Evolutionary conservation across 2,888 invertebrate genomes (phyloP).

Genomic region (Choreutis nemorana): DNA sequence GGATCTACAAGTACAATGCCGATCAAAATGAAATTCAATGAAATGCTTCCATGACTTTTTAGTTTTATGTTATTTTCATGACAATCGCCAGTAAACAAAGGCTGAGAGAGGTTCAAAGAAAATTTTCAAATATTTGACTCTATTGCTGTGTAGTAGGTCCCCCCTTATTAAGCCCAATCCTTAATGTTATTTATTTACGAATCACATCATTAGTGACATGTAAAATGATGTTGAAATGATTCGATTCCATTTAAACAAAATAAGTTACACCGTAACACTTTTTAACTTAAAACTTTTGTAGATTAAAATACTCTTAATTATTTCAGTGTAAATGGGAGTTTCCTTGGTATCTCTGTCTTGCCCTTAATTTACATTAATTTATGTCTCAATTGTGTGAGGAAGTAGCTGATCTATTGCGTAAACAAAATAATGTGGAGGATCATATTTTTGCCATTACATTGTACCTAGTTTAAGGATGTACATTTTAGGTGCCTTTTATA

Average conservation of each 20-base stretch:
- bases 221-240: neutral
- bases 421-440: conserved; percentile 38
- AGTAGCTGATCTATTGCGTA: conserved; percentile 20
- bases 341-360: conserved; percentile 40
- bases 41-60: neutral
- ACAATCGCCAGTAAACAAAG: too few species aligned
- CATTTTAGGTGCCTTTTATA: conserved; percentile 58
- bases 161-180: too few species aligned
- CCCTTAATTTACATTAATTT: conserved; percentile 51
- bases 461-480: conserved; percentile 62
- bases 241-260: neutral
- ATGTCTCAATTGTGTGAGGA: conserved; percentile 45
- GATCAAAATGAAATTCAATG: conserved; percentile 1
- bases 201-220: too few species aligned
- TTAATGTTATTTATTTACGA: too few species aligned
- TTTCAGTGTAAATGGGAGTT: conserved; percentile 32
- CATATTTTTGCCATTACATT: conserved; percentile 57
- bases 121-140: too few species aligned
- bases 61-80: too few species aligned
- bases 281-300: neutral
- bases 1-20: conserved; percentile 41
- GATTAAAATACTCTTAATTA: neutral
- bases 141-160: too few species aligned
- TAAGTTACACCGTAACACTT: neutral
- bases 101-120: too few species aligned